Evolutionary conservation across 2,797 vertebrate species (phyloP).

Genomic region (Antrozous pallidus): DNA sequence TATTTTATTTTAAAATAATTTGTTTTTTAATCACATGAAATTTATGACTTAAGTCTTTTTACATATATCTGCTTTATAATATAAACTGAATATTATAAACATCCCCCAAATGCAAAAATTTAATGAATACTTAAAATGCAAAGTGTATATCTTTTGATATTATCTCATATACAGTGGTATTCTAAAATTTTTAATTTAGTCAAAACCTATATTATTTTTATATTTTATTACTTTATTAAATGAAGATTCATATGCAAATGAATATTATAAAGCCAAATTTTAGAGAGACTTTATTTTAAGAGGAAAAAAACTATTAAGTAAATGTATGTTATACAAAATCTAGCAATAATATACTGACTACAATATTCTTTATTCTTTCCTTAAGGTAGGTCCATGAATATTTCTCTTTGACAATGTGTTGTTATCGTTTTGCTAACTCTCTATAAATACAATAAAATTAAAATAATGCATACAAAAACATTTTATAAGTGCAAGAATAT

Average conservation of each 20-base stretch:
- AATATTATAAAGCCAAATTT: neutral
- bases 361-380: constrained; percentile 45
- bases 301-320: constrained; percentile 40
- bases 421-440: constrained; percentile 46
- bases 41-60: neutral
- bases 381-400: constrained; percentile 42
- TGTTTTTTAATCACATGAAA: neutral
- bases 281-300: constrained; percentile 50
- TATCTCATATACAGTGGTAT: neutral
- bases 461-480: constrained; percentile 45
- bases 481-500: constrained; percentile 44
- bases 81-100: neutral
- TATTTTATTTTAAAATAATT: neutral
- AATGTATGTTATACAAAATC: constrained; percentile 46
- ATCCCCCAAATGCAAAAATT: neutral
- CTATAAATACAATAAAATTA: constrained; percentile 63
- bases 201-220: neutral
- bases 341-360: constrained; percentile 26
- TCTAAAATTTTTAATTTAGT: constrained; percentile 1
- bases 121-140: constrained; percentile 6
- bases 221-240: constrained; percentile 41
- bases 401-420: constrained; percentile 11
- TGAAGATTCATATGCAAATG: constrained; percentile 51
- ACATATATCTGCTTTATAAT: neutral
- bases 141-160: neutral